Conservation (phyloP, 2,797 vertebrate species). For the Stomatorhinus walkeri region DNA sequence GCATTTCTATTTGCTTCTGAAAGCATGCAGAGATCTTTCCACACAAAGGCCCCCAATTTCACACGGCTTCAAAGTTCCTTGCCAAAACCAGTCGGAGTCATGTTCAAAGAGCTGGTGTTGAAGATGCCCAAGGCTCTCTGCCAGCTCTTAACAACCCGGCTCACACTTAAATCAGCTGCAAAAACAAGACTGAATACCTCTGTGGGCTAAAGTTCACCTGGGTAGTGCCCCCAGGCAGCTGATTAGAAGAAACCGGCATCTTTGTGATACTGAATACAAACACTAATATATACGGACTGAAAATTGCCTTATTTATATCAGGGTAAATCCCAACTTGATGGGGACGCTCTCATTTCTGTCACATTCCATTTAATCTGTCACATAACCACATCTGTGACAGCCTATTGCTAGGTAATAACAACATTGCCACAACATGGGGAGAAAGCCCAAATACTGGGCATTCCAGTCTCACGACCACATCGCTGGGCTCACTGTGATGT, state of each 20-base stretch:
- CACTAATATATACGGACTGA: background rate
- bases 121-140: slow-evolving; percentile 26
- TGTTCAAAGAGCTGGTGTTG: slow-evolving; percentile 39
- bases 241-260: background rate
- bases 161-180: slow-evolving; percentile 28
- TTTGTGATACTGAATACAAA: background rate
- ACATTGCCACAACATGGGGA: background rate
- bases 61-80: slow-evolving; percentile 34
- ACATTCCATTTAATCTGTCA: background rate
- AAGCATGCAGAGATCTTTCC: slow-evolving; percentile 34
- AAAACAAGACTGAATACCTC: slow-evolving; percentile 14
- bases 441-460: background rate
- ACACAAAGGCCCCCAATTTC: slow-evolving; percentile 39
- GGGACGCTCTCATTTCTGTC: background rate
- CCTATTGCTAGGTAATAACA: background rate
- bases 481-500: background rate
- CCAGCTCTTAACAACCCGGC: slow-evolving; percentile 32
- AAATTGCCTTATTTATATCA: background rate
- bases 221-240: background rate
- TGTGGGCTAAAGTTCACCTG: background rate
- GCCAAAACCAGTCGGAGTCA: slow-evolving; percentile 24
- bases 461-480: background rate
- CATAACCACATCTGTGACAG: background rate
- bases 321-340: background rate
- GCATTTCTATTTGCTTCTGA: slow-evolving; percentile 30